Evolutionary conservation across 1,140 invertebrate species (phyloP).

Genomic region (Macrosteles quadrilineatus): DNA sequence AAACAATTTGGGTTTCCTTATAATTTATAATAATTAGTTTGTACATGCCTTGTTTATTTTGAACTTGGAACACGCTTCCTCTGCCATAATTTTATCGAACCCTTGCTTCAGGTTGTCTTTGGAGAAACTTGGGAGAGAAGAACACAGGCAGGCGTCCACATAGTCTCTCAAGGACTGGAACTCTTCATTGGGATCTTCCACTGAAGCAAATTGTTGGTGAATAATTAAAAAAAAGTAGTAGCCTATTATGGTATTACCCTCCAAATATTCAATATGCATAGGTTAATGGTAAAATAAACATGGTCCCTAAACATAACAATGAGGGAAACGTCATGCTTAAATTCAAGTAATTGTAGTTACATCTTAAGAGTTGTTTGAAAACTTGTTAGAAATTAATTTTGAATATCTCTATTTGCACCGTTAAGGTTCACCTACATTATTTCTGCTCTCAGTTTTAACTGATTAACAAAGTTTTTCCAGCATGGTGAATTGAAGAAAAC

Average conservation of each 20-base stretch:
- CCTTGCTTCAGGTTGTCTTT: slow-evolving; percentile 67
- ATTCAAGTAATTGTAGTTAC: too few relatives aligned
- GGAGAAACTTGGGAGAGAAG: slow-evolving; percentile 66
- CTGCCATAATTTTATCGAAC: slow-evolving; percentile 74
- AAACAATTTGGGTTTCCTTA: too few relatives aligned
- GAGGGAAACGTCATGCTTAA: too few relatives aligned
- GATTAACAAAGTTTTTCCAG: too few relatives aligned
- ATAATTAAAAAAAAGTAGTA: slow-evolving; percentile 39
- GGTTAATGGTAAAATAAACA: background rate
- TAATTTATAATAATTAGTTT: too few relatives aligned
- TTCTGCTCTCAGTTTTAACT: too few relatives aligned
- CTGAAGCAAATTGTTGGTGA: slow-evolving; percentile 56
- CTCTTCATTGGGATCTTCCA: slow-evolving; percentile 89
- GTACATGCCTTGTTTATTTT: slow-evolving; percentile 79
- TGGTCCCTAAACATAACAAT: too few relatives aligned
- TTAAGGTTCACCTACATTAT: too few relatives aligned
- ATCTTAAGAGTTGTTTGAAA: too few relatives aligned
- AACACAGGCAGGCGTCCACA: slow-evolving; percentile 79
- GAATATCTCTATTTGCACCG: too few relatives aligned
- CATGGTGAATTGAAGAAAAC: too few relatives aligned
- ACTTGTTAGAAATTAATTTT: too few relatives aligned
- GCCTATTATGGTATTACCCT: slow-evolving; percentile 24
- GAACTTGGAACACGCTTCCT: slow-evolving; percentile 70
- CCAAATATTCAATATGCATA: background rate
- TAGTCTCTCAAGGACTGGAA: slow-evolving; percentile 88